These are phyloP conservation scores for Cynoglossus semilaevis DNA, from an alignment of 2,113 vertebrate species.

Conservation along the genomic window DNA sequence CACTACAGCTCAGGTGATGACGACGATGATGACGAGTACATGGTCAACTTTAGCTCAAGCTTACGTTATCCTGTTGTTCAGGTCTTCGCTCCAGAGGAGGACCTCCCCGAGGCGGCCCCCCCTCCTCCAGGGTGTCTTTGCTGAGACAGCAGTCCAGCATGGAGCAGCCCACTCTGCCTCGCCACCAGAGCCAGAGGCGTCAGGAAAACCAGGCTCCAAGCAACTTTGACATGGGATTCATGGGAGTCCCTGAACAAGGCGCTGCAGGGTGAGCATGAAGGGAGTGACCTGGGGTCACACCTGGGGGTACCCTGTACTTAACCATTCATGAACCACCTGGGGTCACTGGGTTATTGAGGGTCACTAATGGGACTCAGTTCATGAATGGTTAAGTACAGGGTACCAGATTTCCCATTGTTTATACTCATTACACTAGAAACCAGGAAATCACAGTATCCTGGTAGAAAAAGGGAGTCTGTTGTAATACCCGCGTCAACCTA, in stretches of 20 bases:
- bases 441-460: no score
- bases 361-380: neutral
- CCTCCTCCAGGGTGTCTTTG: constrained; percentile 61
- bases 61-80: neutral
- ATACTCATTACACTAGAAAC: neutral
- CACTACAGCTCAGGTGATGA: constrained; percentile 52
- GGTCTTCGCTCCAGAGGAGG: constrained; percentile 17
- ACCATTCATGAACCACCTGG: no score
- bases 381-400: no score
- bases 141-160: constrained; percentile 75
- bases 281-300: no score
- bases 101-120: constrained; percentile 1
- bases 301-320: no score
- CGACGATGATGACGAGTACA: neutral
- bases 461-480: neutral
- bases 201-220: constrained; percentile 1
- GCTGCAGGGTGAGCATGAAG: constrained; percentile 77
- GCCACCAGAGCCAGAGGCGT: constrained; percentile 58
- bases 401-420: neutral
- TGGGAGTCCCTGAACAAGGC: constrained; percentile 82
- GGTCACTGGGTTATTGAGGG: neutral
- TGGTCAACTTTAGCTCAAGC: neutral
- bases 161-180: constrained; percentile 81
- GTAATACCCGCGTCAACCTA: neutral
- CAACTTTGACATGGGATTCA: constrained; percentile 76